Evolutionary conservation across 2,797 vertebrate species (phyloP), one percentile per base, ranked within the genome.

Genomic region (Galagoides demidoff): DNA sequence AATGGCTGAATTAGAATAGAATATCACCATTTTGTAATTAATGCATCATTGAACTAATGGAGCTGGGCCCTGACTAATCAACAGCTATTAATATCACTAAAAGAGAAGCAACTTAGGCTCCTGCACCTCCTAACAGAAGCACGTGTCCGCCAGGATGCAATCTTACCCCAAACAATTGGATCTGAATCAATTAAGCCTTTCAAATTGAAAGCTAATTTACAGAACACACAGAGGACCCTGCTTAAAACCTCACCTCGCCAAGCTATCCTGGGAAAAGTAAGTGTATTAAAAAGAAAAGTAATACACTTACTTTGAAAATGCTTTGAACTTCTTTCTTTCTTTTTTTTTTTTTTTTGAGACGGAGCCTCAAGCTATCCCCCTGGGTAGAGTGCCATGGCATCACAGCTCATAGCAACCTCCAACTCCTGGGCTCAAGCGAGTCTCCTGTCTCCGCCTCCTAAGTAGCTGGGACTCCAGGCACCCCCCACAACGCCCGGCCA

Each of bases 121-220:
- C 6, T 0, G 1, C 0, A 8, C 88, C 85, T 70, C 82, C 71
- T 22, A 64, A 34, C 20, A 3, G 52, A 70, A 43, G 55, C 74
- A 19, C 0, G 3, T 2, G 0, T n/a, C 85, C 16, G 43, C 13
- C 73, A 0, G 1, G 34, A 45, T 29, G 73, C 7, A 13, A 43
- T 11, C 43, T 70, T 55, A 31, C 43, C 83, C 39, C 4, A n/a
- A 61, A 43, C 19, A 31, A 61, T 2, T 8, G 13, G 87, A 25
- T 34, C 59, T 16, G 20, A 81, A 61, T 12, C 57, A 3, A 12
- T 11, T 13, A 17, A 9, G 20, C 23, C 17, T 55, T 20, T 3
- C 29, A 4, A 49, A 61, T 1, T 3, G 12, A 55, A 63, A 3
- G 17, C 31, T 68, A 27, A 19, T 6, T 43, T 57, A n/a, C 23